phyloP scores from a whole-genome alignment of 2,797 vertebrate genomes.

The Myotis planiceps region DNA sequence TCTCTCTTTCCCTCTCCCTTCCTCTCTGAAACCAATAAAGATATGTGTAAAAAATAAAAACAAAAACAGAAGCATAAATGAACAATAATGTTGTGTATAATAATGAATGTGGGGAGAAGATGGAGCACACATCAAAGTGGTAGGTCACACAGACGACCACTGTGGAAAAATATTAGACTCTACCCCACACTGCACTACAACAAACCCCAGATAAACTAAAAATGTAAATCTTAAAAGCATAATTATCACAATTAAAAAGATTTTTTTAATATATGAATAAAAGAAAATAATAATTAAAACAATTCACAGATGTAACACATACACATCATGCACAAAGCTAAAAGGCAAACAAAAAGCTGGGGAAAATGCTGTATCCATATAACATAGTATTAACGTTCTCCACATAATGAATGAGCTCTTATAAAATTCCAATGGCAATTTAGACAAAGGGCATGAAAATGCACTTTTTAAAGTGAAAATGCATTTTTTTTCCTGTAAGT shows the following conservation, averaged over 20 bases:
- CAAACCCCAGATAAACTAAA: background rate
- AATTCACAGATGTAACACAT: background rate
- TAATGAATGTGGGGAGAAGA: background rate
- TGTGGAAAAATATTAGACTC: background rate
- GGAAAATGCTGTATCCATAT: background rate
- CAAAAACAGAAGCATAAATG: background rate
- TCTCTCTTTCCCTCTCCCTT: too few relatives aligned
- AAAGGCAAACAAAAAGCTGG: background rate
- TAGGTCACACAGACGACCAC: background rate
- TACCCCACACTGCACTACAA: background rate
- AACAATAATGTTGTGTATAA: background rate
- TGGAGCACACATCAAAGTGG: background rate
- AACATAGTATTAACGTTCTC: background rate
- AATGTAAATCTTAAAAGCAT: background rate
- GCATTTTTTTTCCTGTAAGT: background rate
- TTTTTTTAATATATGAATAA: background rate
- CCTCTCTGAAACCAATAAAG: too few relatives aligned
- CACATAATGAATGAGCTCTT: background rate
- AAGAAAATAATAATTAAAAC: background rate
- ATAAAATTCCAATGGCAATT: background rate
- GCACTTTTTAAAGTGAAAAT: constrained; percentile 31
- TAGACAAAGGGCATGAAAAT: background rate
- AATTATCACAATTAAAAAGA: background rate
- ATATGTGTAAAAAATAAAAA: too few relatives aligned
- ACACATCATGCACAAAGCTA: background rate